Evolutionary conservation across 1,140 invertebrate genomes (phyloP), one percentile per base, ranked within the genome.

Genomic region (Calycopis cecrops): DNA sequence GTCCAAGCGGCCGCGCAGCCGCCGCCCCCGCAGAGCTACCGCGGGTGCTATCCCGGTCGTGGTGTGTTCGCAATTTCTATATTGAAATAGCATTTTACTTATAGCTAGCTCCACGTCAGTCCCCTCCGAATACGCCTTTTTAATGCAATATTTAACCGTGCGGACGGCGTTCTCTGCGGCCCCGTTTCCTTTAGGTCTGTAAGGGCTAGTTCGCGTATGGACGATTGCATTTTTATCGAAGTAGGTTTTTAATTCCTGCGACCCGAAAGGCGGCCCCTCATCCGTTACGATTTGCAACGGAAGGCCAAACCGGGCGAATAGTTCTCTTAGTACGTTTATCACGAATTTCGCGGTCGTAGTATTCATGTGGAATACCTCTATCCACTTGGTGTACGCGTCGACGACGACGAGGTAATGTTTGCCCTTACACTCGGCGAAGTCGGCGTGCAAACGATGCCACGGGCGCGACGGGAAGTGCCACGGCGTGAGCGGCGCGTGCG

Each of bases 131-230:
- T 56, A 10, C 12, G 63, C 62, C 51, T 63, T 67, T 55, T 75
- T 76, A 34, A 79, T 62, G n/a, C 52, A 63, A 42, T 60, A 62
- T 62, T 86, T 86, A 7, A 85, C 64, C 1, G 58, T 73, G 59
- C 73, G 70, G 0, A 86, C 82, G 11, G 68, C 64, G 50, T 83
- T 71, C 65, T 78, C 76, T 0, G 70, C 75, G 8, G 60, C 63
- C 0, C 77, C 77, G 54, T 79, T 83, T 14, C 63, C 66, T 7
- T n/a, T 63, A 52, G 77, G 70, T 18, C 69, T 57, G 28, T 79
- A 78, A 0, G 77, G 71, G 1, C 71, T 55, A 1, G 73, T 57
- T 17, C 62, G 63, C 8, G 54, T 61, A 47, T 72, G 71, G 17
- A 59, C 52, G 1, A 79, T 71, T 8, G 59, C 38, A 60, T 76